Evolutionary conservation across 2,113 vertebrate species (phyloP).

Genomic region (Leptobrachium leishanense): DNA sequence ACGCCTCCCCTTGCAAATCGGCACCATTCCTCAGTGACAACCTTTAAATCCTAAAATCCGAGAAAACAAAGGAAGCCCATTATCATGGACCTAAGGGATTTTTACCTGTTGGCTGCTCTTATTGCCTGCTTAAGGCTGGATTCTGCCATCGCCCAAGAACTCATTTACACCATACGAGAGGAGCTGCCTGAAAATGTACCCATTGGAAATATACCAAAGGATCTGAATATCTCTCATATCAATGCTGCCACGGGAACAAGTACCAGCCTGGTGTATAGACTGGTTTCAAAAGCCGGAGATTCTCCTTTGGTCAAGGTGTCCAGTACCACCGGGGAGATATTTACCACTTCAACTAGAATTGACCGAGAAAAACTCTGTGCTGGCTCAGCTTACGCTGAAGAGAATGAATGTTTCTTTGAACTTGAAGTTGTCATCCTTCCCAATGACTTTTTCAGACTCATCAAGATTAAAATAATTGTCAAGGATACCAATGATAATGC

Average conservation of each 20-base stretch:
- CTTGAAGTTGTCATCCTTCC: conserved; percentile 98
- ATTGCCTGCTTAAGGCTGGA: conserved; percentile 94
- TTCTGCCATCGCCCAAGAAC: conserved; percentile 95
- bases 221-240: conserved; percentile 97
- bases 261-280: conserved; percentile 93
- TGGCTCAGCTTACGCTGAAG: conserved; percentile 78
- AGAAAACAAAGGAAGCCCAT: conserved; percentile 74
- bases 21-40: conserved; percentile 66
- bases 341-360: conserved; percentile 94
- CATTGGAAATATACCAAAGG: conserved; percentile 99
- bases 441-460: conserved; percentile 97
- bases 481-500: conserved; percentile 99
- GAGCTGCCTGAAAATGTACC: conserved; percentile 97
- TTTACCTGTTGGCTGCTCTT: conserved; percentile 95
- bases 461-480: conserved; percentile 98
- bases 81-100: conserved; percentile 98
- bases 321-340: conserved; percentile 94
- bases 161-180: conserved; percentile 97
- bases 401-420: conserved; percentile 96
- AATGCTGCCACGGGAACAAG: conserved; percentile 90
- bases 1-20: conserved; percentile 70
- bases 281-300: conserved; percentile 97
- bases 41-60: conserved; percentile 70
- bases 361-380: conserved; percentile 96
- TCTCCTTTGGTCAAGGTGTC: conserved; percentile 93